Evolutionary conservation across 2,888 invertebrate species (phyloP).

Genomic region (Lamellibrachia satsuma): DNA sequence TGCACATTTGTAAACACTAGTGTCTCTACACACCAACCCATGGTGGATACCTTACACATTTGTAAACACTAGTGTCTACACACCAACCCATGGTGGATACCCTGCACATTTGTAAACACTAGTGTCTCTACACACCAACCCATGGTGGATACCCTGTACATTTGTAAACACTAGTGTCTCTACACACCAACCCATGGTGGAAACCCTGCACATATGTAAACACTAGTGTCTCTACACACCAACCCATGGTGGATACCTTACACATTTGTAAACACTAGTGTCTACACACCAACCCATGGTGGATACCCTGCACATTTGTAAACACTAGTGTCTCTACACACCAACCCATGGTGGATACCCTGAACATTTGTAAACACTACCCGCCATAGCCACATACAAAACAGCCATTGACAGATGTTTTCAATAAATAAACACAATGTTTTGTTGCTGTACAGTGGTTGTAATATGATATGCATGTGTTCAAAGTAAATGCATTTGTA

Average conservation of each 20-base stretch:
- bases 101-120: no score
- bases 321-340: background rate
- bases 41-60: background rate
- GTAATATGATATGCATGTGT: background rate
- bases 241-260: no score
- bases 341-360: background rate
- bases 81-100: no score
- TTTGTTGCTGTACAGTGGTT: background rate
- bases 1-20: background rate
- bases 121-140: no score
- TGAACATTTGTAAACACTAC: background rate
- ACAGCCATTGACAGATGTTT: background rate
- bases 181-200: no score
- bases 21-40: background rate
- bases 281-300: background rate
- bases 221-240: conserved; percentile 28
- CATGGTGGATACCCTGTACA: no score
- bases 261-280: no score
- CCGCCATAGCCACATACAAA: background rate
- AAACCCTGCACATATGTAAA: no score
- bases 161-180: no score
- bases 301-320: background rate
- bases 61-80: background rate
- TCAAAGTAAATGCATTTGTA: background rate
- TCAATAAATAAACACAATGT: background rate